Base-by-base conservation (phyloP, 2,888 invertebrate genomes). In the Drosophila aldrichi region DNA sequence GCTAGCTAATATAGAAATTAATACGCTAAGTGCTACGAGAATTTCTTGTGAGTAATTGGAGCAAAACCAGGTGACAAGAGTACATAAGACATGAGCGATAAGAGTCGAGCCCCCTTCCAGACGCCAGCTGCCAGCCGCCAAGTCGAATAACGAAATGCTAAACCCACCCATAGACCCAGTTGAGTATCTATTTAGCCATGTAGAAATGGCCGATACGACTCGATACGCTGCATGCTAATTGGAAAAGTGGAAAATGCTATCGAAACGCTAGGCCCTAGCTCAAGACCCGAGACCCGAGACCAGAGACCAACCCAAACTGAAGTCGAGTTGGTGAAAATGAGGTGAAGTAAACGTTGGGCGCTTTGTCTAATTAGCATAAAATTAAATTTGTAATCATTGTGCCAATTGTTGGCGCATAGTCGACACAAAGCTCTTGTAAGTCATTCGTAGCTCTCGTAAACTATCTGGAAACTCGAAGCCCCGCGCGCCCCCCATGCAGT, bases 361-460 rank as follows among this genome's bases (percentile, higher is more conserved):
- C 81, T 70, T 77, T 57, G 65, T 66, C 70, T 74, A 83, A 86
- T 85, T 85, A 69, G 70, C 84, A 85, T 85, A 75, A 81, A 78
- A 87, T 89, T 85, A 89, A 89, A 49, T 79, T 89, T 81, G 78
- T 89, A 85, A 85, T 85, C 89, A 67, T 60, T 79, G 77, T 59
- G 68, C 73, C 81, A 85, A 79, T 86, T 86, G 86, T 70, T 58
- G 52, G 63, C 72, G 60, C 56, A 56, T 43, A 55, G 65, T 52
- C 56, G 38, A 46, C 60, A 41, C 41, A 41, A 59, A 65, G 62
- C 55, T 60, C 67, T 48, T 9, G 74, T 48, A 75, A 25, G 36
- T 52, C 52, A 20, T 14, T 56, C 43, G 32, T 34, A 58, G 64
- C 56, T 63, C 63, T 46, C 18, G 69, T 55, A 58, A 80, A 76